A percentile compares a stretch with the other conserved stretches of the same genome.
Evolutionary conservation across 2,113 vertebrate genomes (phyloP).

Genomic region (Bubo scandiacus): DNA sequence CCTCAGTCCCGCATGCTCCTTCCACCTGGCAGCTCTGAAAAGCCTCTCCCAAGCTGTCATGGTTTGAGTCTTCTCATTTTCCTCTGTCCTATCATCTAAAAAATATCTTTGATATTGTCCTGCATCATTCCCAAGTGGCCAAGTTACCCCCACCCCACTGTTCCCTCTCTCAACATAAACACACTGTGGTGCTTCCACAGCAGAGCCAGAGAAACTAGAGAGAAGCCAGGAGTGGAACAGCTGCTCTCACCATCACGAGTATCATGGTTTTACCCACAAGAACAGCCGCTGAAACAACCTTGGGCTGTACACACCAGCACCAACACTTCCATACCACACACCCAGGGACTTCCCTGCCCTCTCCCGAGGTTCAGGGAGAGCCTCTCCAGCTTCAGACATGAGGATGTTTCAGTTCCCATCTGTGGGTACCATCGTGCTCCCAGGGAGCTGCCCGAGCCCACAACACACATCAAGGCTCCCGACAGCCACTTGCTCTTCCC

Average conservation of each 20-base stretch:
- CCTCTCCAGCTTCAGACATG: rapidly evolving
- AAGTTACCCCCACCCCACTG: not conserved
- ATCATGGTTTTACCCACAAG: not conserved
- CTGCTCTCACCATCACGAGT: not conserved
- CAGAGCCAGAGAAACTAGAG: not conserved
- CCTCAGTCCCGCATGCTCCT: not conserved
- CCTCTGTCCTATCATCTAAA: not conserved
- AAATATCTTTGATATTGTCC: not conserved
- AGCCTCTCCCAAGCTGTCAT: not conserved
- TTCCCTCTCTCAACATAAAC: not conserved
- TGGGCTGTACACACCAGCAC: not conserved
- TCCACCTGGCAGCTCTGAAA: not conserved
- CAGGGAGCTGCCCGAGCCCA: not conserved
- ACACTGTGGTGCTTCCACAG: not conserved
- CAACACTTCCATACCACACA: not conserved
- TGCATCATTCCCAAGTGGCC: not conserved
- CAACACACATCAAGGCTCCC: not conserved
- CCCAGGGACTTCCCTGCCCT: not conserved
- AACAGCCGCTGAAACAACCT: not conserved
- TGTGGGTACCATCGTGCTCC: not conserved
- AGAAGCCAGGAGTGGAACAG: not conserved
- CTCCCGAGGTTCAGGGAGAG: rapidly evolving
- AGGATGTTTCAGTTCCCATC: not conserved
- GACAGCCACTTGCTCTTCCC: not conserved
- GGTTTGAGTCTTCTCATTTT: not conserved